Base-by-base conservation (phyloP, 2,113 vertebrate genomes). In the Clupea harengus region DNA sequence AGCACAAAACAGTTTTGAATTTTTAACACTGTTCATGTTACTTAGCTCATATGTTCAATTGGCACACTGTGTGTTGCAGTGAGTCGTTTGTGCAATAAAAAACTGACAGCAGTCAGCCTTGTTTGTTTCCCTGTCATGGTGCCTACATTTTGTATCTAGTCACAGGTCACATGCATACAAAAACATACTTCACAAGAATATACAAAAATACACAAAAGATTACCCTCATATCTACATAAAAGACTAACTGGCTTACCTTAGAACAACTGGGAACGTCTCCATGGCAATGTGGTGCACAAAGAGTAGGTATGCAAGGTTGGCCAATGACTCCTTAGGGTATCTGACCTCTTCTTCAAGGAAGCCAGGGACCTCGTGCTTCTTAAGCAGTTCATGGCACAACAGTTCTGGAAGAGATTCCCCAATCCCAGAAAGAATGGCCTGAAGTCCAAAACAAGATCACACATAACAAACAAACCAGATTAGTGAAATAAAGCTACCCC, bases 221-320 rank as follows among this genome's bases (percentile, higher is more conserved):
- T 9, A 49, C 9, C 47, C 47, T 49, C 9, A 11, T 11, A 11
- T 11, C 47, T 2, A 11, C 47, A 17, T 32, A 52, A 44, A 8
- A 5, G 0, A 9, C 13, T 57, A n/a, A 44, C 44, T 9, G 10
- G 6, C 83, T 88, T 91, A 99, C 98, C 96, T 98, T 91, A 96
- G 97, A 60, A 99, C 96, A 85, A 95, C 6, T n/a, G 98, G 98
- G 88, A 99, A 96, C 6, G 89, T 88, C 60, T 97, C 94, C 0
- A 95, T 93, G 57, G 94, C 94, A 87, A 99, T 95, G 87, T 96
- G 96, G 84, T 98, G 96, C 86, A 98, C 98, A 88, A 98, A 99
- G 54, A 99, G 84, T 52, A 99, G 93, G 85, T 99, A 97, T 0
- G 98, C 93, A 86, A 99, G 90, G 88, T 96, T 96, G 6, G 98